Conservation (phyloP, 2,888 invertebrate species). For the Melieria omissa region DNA sequence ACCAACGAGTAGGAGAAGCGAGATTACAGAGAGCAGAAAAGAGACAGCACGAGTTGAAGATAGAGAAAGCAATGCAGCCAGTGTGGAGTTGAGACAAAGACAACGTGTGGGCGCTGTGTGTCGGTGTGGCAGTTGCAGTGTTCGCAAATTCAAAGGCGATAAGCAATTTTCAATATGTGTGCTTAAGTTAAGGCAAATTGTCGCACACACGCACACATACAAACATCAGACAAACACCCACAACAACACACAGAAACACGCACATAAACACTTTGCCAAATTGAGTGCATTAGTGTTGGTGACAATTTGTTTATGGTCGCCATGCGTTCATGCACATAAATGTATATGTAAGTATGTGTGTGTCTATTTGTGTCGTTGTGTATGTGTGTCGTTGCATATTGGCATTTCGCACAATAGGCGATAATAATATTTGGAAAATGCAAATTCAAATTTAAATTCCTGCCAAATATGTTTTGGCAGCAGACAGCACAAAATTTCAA, state of each 20-base stretch:
- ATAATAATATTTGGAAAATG: slow-evolving; percentile 44
- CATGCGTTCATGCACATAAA: too few species aligned
- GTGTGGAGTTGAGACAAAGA: too few species aligned
- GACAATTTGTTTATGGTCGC: too few species aligned
- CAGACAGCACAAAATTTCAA: too few species aligned
- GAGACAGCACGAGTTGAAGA: neutral
- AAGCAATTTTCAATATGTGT: slow-evolving; percentile 11
- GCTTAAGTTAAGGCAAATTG: slow-evolving; percentile 42
- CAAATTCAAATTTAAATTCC: slow-evolving; percentile 36
- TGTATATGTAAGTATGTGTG: neutral
- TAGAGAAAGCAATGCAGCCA: neutral
- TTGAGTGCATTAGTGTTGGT: neutral
- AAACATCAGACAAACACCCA: neutral
- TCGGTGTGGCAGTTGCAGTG: neutral
- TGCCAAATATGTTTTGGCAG: neutral
- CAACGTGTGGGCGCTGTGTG: too few species aligned
- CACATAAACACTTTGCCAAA: neutral
- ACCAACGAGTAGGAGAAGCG: too few species aligned
- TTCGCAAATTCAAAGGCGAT: neutral
- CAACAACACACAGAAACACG: neutral
- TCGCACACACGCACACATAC: slow-evolving; percentile 22
- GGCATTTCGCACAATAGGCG: slow-evolving; percentile 43
- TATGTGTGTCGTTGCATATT: slow-evolving; percentile 12
- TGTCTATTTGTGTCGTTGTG: slow-evolving; percentile 6
- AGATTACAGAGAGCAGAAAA: neutral